Evolutionary conservation across 2,797 vertebrate species (phyloP).

Genomic region (Streptopelia turtur): DNA sequence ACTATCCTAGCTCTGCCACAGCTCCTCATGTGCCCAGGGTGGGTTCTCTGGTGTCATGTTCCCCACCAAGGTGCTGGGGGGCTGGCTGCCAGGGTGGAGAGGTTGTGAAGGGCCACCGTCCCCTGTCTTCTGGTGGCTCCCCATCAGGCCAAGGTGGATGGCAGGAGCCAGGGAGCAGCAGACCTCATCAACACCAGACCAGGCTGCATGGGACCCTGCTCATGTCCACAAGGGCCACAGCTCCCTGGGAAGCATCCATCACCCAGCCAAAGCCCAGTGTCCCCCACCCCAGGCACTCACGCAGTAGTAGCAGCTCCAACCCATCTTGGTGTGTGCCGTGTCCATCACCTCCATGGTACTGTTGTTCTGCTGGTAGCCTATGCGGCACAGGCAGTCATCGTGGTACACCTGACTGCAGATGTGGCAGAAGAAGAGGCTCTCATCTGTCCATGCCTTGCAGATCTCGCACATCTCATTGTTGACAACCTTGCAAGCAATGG

Average conservation of each 20-base stretch:
- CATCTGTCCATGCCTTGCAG: conserved; percentile 96
- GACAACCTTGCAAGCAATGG: conserved; percentile 76
- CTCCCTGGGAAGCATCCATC: background rate
- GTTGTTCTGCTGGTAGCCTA: conserved; percentile 87
- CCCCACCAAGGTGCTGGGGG: background rate
- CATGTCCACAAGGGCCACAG: rapidly evolving
- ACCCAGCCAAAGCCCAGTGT: background rate
- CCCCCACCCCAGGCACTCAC: conserved; percentile 77
- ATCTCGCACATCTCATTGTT: conserved; percentile 95
- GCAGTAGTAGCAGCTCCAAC: conserved; percentile 98
- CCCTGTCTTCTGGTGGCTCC: background rate
- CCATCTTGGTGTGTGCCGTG: conserved; percentile 87
- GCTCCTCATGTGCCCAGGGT: background rate
- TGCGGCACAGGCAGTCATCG: conserved; percentile 92
- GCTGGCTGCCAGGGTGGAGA: background rate
- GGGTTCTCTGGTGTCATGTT: background rate
- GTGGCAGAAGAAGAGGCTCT: conserved; percentile 92
- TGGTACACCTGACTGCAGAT: conserved; percentile 93
- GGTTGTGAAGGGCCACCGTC: background rate
- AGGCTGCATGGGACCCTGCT: background rate
- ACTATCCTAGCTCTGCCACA: background rate
- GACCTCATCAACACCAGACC: rapidly evolving
- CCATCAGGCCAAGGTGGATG: background rate
- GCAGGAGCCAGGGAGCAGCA: background rate
- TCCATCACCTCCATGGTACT: conserved; percentile 87